Percentiles rank a stretch among this genome's conserved stretches.
phyloP scores from a whole-genome alignment of 2,113 vertebrate genomes.

The Elgaria multicarinata region DNA sequence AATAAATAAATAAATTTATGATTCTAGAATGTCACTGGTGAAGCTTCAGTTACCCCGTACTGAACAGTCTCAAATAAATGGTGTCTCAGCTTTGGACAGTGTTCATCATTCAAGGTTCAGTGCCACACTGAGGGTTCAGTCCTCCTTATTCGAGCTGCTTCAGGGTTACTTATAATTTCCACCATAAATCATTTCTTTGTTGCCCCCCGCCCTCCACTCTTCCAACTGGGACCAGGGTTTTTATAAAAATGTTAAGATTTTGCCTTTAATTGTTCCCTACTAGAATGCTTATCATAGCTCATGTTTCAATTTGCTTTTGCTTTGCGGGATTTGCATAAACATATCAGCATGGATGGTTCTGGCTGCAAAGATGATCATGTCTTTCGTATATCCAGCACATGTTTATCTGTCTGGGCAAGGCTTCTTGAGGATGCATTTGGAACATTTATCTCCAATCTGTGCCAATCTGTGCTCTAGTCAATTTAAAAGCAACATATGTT shows the following conservation, averaged over 20 bases:
- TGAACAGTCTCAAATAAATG: conserved; percentile 16
- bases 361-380: conserved; percentile 26
- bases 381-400: conserved; percentile 20
- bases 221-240: neutral
- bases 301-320: conserved; percentile 48
- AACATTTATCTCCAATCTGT: neutral
- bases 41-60: neutral
- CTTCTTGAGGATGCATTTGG: neutral
- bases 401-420: conserved; percentile 45
- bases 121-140: neutral
- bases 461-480: conserved; percentile 25
- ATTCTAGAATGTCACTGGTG: neutral
- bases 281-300: conserved; percentile 2
- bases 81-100: neutral
- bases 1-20: too few species aligned
- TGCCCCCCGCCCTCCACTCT: neutral
- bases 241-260: neutral
- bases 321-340: conserved; percentile 23
- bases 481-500: conserved; percentile 28
- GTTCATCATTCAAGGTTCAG: conserved; percentile 5
- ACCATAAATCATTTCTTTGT: neutral
- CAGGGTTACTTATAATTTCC: conserved; percentile 6
- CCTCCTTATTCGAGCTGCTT: neutral
- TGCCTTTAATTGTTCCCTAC: neutral
- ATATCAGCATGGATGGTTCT: neutral